Evolutionary conservation across 1,140 invertebrate species (phyloP), one percentile per base, ranked within the genome.

Genomic region (Eupeodes corollae): DNA sequence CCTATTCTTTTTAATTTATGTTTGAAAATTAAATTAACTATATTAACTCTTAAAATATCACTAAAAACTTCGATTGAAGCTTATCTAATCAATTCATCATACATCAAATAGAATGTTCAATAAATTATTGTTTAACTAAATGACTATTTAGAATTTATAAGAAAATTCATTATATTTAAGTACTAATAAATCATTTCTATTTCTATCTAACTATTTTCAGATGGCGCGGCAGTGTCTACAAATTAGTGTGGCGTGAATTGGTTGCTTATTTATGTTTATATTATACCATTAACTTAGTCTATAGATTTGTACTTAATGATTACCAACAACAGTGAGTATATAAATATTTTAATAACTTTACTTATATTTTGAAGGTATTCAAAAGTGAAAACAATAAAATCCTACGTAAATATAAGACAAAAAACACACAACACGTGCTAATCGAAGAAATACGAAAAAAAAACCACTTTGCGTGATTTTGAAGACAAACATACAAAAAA

Each of bases 221-320:
- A 80, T 98, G 93, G 93, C 78, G 84, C 65, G 93, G 92, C 53
- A 96, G 91, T 62, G 88, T 97, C n/a, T 97, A 96, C 77, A 98
- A 98, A 77, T 72, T 96, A 60, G 83, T 98, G 41, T 97, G 91
- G 86, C 79, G 89, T 53, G 93, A 98, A 75, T 75, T 95, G 50
- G 67, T 94, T 56, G 85, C 90, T 33, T 97, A 93, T 72, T 75
- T 90, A 56, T 72, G 80, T 50, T 67, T 90, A 48, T 98, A 94
- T 73, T 89, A 86, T 68, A 73, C 79, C 49, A 86, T 98, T 57
- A 93, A 91, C 68, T 73, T 93, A 46, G 72, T 86, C 42, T 97
- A 97, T 74, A 78, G 92, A 72, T 88, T 84, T 68, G 84, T 78
- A 21, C 77, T 98, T 54, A 85, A 79, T 54, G 79, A 83, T 37